These are phyloP conservation scores for Syncerus caffer DNA, from an alignment of 2,797 vertebrate species.

Conservation along the genomic window DNA sequence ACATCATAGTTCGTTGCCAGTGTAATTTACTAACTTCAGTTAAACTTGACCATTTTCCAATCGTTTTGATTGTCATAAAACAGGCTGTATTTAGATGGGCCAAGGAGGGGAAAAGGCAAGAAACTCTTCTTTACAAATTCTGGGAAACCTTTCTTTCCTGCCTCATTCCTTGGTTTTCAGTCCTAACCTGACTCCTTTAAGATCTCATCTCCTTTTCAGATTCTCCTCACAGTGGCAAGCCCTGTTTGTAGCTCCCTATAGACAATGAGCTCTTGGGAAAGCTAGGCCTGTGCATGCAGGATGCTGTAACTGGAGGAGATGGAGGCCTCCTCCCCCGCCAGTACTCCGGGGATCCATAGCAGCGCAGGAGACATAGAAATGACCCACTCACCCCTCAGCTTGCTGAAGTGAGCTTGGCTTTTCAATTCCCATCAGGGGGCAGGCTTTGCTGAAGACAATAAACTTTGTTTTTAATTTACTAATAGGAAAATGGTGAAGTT, in stretches of 20 bases:
- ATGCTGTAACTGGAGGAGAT: not conserved
- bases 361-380: rapidly evolving
- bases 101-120: not conserved
- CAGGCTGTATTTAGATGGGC: not conserved
- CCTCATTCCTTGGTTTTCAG: not conserved
- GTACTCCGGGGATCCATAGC: not conserved
- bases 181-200: not conserved
- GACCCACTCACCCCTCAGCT: not conserved
- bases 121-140: not conserved
- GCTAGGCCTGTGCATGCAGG: not conserved
- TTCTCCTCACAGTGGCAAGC: not conserved
- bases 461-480: constrained; percentile 1
- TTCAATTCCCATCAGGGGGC: not conserved
- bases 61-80: not conserved
- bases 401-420: not conserved
- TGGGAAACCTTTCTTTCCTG: not conserved
- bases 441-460: not conserved
- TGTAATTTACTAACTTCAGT: not conserved
- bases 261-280: not conserved
- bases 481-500: not conserved
- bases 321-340: not conserved
- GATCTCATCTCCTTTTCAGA: not conserved
- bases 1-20: not conserved
- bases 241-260: not conserved
- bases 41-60: not conserved